phyloP scores from a whole-genome alignment of 30 jellyfish, hydroid and myxozoan species.

The Hydractinia symbiolongicarpus region DNA sequence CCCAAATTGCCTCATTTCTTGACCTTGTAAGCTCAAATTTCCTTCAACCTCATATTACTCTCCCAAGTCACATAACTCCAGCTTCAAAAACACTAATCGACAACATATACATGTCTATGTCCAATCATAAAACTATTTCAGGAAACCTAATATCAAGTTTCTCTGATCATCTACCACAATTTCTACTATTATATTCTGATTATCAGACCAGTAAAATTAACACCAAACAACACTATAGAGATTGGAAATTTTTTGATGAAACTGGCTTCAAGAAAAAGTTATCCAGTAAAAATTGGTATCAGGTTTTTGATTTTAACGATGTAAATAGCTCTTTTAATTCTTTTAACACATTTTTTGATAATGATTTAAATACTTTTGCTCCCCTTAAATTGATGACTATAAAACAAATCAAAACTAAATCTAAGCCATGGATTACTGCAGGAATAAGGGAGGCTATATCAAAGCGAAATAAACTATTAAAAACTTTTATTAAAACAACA shows the following conservation, averaged over 20 bases:
- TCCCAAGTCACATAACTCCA: conserved; percentile 16
- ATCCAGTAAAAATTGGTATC: not conserved
- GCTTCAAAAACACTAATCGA: conserved; percentile 17
- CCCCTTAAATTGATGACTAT: not conserved
- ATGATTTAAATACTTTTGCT: not conserved
- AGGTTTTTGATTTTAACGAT: not conserved
- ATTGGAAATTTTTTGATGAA: not conserved
- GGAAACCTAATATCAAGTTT: conserved; percentile 10
- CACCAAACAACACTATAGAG: conserved; percentile 4
- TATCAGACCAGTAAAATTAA: not conserved
- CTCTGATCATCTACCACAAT: conserved; percentile 22
- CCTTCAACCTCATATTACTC: conserved; percentile 1
- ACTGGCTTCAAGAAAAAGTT: not conserved
- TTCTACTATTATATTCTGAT: conserved; percentile 1
- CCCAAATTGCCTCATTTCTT: too few species aligned
- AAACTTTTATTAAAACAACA: not conserved
- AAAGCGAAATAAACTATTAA: not conserved
- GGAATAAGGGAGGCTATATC: not conserved
- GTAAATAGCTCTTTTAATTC: not conserved
- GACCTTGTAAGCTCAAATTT: too few species aligned
- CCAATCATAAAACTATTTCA: conserved; percentile 1
- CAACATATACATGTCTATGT: not conserved
- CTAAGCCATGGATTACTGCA: too few species aligned
- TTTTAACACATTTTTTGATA: not conserved
- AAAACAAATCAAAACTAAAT: conserved; percentile 4